A percentile compares a stretch with the other conserved stretches of the same genome.
phyloP scores from a whole-genome alignment of 1,140 invertebrate genomes.

The Camponotus vicinus region DNA sequence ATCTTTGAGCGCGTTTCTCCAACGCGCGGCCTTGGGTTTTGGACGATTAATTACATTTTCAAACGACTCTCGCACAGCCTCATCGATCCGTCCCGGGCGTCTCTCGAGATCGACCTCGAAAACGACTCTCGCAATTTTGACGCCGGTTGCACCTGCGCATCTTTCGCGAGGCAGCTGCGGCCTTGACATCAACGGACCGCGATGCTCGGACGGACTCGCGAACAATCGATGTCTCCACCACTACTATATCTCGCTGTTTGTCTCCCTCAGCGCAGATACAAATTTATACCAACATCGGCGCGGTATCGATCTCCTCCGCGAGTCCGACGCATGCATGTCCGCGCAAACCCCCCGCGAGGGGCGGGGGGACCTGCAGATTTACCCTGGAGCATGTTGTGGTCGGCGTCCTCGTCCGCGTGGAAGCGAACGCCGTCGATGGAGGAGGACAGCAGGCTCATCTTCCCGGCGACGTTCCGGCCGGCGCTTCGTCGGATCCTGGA shows the following conservation, averaged over 20 bases:
- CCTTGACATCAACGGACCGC: conserved; percentile 40
- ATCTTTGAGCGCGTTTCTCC: no score
- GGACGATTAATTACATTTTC: background rate
- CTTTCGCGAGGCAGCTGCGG: conserved; percentile 30
- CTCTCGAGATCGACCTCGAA: conserved; percentile 51
- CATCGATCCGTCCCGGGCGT: conserved; percentile 53
- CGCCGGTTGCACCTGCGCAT: conserved; percentile 45
- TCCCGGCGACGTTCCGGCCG: background rate
- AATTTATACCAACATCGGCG: background rate
- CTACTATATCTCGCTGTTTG: background rate
- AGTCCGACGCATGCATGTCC: conserved; percentile 12
- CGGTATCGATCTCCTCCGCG: background rate
- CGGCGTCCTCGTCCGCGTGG: conserved; percentile 82
- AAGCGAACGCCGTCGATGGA: conserved; percentile 79
- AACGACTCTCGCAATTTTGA: conserved; percentile 38
- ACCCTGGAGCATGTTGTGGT: conserved; percentile 85
- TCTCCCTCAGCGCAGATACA: no score
- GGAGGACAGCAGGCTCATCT: conserved; percentile 78
- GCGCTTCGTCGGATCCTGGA: conserved; percentile 61
- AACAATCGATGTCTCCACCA: background rate
- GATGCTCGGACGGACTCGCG: background rate
- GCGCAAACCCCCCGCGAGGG: no score
- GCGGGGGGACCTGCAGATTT: conserved; percentile 60
- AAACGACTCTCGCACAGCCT: background rate
- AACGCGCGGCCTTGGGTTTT: background rate